Percentiles rank a stretch among this genome's conserved stretches.
phyloP scores from a whole-genome alignment of 2,888 invertebrate genomes.

The Lasiommata megera region DNA sequence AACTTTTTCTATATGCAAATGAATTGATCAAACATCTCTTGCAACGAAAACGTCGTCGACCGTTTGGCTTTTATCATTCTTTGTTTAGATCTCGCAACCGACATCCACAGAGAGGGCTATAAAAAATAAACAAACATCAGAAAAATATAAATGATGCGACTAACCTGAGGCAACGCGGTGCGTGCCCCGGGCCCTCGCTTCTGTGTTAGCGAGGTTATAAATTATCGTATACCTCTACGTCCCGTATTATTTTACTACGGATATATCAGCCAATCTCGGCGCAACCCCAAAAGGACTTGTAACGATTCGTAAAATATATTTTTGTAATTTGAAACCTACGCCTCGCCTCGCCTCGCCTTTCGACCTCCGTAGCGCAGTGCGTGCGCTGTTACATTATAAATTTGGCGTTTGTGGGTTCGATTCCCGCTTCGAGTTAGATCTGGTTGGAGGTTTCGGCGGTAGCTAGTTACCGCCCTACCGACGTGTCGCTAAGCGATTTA shows the following conservation, averaged over 20 bases:
- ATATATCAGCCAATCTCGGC: slow-evolving; percentile 68
- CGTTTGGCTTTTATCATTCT: slow-evolving; percentile 75
- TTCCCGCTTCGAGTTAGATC: too few species aligned
- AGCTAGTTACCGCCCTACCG: too few species aligned
- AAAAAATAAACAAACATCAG: slow-evolving; percentile 74
- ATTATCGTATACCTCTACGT: slow-evolving; percentile 72
- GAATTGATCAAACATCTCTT: slow-evolving; percentile 71
- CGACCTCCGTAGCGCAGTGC: too few species aligned
- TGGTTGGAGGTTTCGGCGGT: too few species aligned
- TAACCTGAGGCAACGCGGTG: slow-evolving; percentile 70
- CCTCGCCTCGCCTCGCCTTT: too few species aligned
- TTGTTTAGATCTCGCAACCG: slow-evolving; percentile 70
- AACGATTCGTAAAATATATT: slow-evolving; percentile 54
- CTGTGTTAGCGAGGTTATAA: slow-evolving; percentile 68
- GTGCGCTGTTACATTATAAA: too few species aligned
- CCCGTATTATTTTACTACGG: slow-evolving; percentile 69
- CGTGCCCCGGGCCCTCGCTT: slow-evolving; percentile 49
- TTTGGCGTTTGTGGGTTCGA: too few species aligned
- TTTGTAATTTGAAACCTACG: slow-evolving; percentile 1
- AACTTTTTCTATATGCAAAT: slow-evolving; percentile 56
- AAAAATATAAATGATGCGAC: slow-evolving; percentile 79
- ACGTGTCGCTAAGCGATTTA: too few species aligned
- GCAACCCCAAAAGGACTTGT: slow-evolving; percentile 61
- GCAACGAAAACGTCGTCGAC: slow-evolving; percentile 67
- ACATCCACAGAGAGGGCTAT: slow-evolving; percentile 61